These are phyloP conservation scores for Nilaparvata lugens DNA, from an alignment of 1,140 invertebrate genomes.

Conservation along the genomic window DNA sequence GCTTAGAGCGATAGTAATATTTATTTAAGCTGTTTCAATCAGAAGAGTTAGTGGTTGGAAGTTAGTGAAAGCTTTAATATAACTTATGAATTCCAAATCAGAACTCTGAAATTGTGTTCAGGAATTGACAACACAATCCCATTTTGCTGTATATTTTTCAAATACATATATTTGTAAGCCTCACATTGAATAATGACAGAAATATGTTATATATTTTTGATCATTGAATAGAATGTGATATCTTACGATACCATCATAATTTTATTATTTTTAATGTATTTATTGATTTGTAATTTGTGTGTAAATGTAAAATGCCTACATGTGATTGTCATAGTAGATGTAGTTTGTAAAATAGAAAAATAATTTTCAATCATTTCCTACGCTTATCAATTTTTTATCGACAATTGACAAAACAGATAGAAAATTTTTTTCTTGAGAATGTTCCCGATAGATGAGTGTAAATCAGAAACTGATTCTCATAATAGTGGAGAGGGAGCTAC, in stretches of 20 bases:
- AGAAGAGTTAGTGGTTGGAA: background rate
- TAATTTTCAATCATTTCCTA: background rate
- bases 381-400: background rate
- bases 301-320: background rate
- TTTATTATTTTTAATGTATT: slow-evolving; percentile 1
- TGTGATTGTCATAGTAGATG: background rate
- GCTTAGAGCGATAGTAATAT: background rate
- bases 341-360: background rate
- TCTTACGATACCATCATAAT: background rate
- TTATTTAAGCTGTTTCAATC: background rate
- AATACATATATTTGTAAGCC: background rate
- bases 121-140: no score
- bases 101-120: no score
- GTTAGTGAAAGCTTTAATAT: no score
- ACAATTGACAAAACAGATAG: no score
- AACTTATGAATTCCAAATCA: no score
- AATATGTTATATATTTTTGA: no score
- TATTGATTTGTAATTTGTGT: slow-evolving; percentile 4
- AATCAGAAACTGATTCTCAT: no score
- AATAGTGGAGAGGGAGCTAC: no score
- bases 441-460: no score
- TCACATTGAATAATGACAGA: background rate
- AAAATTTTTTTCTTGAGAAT: no score
- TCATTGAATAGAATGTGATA: background rate
- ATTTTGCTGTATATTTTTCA: background rate